Conservation (phyloP, 1,140 invertebrate species). For the Chironomus striatipennis region DNA sequence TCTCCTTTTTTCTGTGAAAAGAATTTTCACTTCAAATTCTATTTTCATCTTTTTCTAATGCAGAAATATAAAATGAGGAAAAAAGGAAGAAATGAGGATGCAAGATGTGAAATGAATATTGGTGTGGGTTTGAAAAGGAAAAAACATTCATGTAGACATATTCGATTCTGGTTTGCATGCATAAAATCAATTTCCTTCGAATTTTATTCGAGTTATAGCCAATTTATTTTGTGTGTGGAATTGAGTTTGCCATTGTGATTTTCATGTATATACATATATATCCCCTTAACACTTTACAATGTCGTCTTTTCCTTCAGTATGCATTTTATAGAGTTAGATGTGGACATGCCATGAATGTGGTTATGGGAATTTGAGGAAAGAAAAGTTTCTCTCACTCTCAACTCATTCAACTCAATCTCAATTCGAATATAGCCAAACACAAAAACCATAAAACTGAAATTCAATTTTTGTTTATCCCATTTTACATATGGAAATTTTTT, state of each 20-base stretch:
- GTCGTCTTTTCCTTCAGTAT: neutral
- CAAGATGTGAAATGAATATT: neutral
- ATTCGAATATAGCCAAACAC: neutral
- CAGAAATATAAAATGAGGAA: neutral
- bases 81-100: neutral
- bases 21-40: neutral
- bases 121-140: neutral
- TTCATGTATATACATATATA: neutral
- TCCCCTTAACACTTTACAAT: slow-evolving; percentile 2
- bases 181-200: slow-evolving; percentile 24
- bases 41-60: no score
- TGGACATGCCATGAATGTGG: slow-evolving; percentile 11
- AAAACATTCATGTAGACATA: no score
- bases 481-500: neutral
- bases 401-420: neutral
- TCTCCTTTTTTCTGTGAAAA: no score
- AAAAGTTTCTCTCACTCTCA: neutral
- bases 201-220: slow-evolving; percentile 10
- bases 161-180: neutral
- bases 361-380: neutral
- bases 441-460: slow-evolving; percentile 14
- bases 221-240: slow-evolving; percentile 20
- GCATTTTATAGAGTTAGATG: neutral
- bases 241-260: slow-evolving; percentile 1
- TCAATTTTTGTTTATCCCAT: neutral